Evolutionary conservation across 23 tunicate genomes (phyloP).

Genomic region (Botrylloides violaceus): DNA sequence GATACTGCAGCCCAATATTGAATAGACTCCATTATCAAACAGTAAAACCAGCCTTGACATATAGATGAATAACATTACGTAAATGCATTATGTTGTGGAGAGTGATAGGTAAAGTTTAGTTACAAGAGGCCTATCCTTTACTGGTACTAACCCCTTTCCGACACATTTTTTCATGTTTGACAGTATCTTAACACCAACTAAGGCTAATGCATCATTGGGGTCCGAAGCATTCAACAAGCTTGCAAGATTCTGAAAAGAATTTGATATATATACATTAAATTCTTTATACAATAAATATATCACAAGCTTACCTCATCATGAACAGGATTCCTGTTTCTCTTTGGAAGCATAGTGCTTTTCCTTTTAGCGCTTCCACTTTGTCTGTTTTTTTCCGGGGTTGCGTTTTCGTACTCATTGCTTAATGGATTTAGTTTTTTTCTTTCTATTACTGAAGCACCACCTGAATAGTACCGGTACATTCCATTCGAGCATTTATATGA

Average conservation of each 20-base stretch:
- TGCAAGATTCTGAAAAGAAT: slow-evolving; percentile 11
- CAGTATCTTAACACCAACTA: slow-evolving; percentile 10
- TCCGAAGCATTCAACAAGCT: background rate
- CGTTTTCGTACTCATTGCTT: background rate
- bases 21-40: too few relatives aligned
- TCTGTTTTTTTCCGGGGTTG: background rate
- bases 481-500: too few relatives aligned
- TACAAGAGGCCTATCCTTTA: too few relatives aligned
- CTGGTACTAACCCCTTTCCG: background rate
- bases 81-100: too few relatives aligned
- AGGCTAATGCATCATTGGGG: slow-evolving; percentile 11
- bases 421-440: background rate
- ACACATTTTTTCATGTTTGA: slow-evolving; percentile 24
- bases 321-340: background rate
- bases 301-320: background rate
- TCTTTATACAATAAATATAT: too few relatives aligned
- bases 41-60: too few relatives aligned
- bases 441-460: background rate
- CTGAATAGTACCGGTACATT: too few relatives aligned
- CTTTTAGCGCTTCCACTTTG: background rate
- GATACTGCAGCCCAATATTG: too few relatives aligned
- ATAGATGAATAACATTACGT: too few relatives aligned
- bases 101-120: too few relatives aligned
- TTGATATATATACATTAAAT: too few relatives aligned
- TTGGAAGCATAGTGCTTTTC: background rate